These are phyloP conservation scores for Hypena proboscidalis DNA, from an alignment of 2,888 invertebrate species.

Conservation along the genomic window DNA sequence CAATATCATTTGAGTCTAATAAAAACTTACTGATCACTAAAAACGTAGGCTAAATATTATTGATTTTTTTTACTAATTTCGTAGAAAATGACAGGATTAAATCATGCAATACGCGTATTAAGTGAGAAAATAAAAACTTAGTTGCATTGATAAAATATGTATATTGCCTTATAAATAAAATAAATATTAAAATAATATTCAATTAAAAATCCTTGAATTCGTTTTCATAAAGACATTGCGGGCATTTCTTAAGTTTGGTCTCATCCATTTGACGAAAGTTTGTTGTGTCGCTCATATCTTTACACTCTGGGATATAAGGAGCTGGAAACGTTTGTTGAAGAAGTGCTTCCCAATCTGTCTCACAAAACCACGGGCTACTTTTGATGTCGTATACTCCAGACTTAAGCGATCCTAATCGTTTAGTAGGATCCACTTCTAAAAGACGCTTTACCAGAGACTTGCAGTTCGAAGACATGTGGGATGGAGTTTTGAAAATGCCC, in stretches of 20 bases:
- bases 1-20: too few species aligned
- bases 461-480: constrained; percentile 90
- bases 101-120: too few species aligned
- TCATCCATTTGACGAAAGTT: constrained; percentile 88
- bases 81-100: too few species aligned
- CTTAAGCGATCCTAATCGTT: constrained; percentile 94
- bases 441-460: constrained; percentile 92
- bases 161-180: constrained; percentile 11
- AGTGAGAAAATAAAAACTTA: too few species aligned
- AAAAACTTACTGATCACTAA: too few species aligned
- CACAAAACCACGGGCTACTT: constrained; percentile 94
- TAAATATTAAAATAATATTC: constrained; percentile 10
- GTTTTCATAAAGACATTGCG: constrained; percentile 81
- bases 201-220: constrained; percentile 88
- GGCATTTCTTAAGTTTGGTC: constrained; percentile 72
- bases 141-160: not conserved
- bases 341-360: constrained; percentile 92
- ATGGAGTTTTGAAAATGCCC: constrained; percentile 93
- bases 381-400: constrained; percentile 96
- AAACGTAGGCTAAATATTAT: too few species aligned
- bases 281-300: constrained; percentile 85
- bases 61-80: too few species aligned
- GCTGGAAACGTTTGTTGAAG: constrained; percentile 89
- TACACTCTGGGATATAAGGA: constrained; percentile 85
- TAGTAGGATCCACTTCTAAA: constrained; percentile 84